A percentile compares a stretch with the other conserved stretches of the same genome.
phyloP scores from a whole-genome alignment of 2,113 vertebrate species.

The Xiphophorus couchianus region DNA sequence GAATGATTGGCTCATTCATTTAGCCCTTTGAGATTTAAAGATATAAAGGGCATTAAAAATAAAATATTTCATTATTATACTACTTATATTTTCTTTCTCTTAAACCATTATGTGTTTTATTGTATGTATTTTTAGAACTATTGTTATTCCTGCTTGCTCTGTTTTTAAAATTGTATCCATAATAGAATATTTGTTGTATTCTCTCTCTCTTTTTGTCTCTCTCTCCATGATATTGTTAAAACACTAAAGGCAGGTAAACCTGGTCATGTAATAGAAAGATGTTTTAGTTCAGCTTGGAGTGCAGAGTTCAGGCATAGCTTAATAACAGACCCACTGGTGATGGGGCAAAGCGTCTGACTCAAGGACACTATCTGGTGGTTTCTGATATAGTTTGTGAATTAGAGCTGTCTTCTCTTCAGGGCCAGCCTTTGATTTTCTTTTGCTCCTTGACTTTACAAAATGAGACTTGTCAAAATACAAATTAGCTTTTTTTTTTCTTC shows the following conservation, averaged over 20 bases:
- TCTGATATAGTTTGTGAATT: not conserved
- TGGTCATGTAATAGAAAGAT: not conserved
- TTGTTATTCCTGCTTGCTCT: too few relatives aligned
- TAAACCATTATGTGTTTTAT: too few relatives aligned
- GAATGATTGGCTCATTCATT: too few relatives aligned
- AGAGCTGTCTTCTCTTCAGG: not conserved
- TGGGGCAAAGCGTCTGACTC: not conserved
- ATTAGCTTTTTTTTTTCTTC: slow-evolving; percentile 1
- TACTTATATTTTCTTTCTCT: too few relatives aligned
- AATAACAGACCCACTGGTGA: not conserved
- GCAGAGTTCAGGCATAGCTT: not conserved
- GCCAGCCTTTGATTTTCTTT: not conserved
- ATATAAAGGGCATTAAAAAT: too few relatives aligned
- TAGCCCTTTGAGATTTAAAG: too few relatives aligned
- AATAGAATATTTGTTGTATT: too few relatives aligned
- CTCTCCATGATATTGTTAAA: too few relatives aligned
- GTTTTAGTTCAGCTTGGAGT: not conserved
- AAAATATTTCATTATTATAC: too few relatives aligned
- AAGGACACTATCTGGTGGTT: not conserved
- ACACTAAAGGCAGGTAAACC: not conserved
- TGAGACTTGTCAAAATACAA: slow-evolving; percentile 9
- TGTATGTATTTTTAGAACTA: too few relatives aligned
- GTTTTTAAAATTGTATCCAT: too few relatives aligned
- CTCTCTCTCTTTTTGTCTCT: too few relatives aligned
- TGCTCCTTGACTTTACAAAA: slow-evolving; percentile 5